Evolutionary conservation across 2,113 vertebrate species (phyloP), one percentile per base, ranked within the genome.

Genomic region (Gadus chalcogrammus): DNA sequence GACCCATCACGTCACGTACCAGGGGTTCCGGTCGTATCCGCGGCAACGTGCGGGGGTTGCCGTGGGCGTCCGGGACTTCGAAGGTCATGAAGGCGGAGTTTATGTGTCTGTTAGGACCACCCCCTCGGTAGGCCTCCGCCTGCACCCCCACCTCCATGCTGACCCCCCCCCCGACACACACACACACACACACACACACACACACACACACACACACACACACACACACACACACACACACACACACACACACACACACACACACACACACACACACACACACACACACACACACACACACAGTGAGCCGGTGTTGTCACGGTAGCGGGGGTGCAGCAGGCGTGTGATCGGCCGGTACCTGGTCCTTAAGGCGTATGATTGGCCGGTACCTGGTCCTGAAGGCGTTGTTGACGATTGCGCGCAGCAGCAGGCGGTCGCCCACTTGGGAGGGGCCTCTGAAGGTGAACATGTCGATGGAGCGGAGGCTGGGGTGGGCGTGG

Each of bases 81-180:
- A 95, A 98, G 62, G 86, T 97, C 96, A 98, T 96, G 89, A 98
- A 98, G 61, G 96, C 96, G 0, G 95, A 96, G 91, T 98, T 98
- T 79, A 98, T 96, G 86, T 98, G 96, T 7, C 94, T 76, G 55
- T 88, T 85, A 15, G 85, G 88, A 58, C 88, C 72, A 12, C 92
- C 93, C 28, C 91, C 89, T 59, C 94, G 88, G 5, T 96, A 95
- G 0, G 95, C 96, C 82, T 97, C 95, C 0, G 94, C 94, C 0
- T 95, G 92, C 70, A 98, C 95, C 0, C 96, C 96, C 69, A 98
- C 96, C 88, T 98, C 96, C 92, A 98, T 95, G 87, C 96, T 98
- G 87, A n/a, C 68, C 22, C 27, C 38, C 60, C 48, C 13, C 64
- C 3, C 27, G 20, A 58, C 16, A 15, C 27, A 62, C 24, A 63